Base-by-base conservation (phyloP, 2,888 invertebrate species). In the Carterocephalus palaemon region DNA sequence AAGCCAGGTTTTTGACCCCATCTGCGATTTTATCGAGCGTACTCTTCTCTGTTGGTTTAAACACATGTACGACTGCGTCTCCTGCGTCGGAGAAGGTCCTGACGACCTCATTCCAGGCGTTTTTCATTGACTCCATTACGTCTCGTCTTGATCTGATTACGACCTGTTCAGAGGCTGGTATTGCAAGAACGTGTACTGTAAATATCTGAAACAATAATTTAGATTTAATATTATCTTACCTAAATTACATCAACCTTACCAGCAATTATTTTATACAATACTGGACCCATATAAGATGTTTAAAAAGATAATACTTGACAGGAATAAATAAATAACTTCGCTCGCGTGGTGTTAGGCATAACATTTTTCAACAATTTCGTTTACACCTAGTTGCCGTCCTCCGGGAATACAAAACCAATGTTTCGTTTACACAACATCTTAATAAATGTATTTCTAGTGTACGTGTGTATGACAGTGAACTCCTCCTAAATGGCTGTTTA, bases 11-110 rank as follows among this genome's bases (percentile, higher is more conserved):
- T 49, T 79, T 81, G 29, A 81, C 49, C 15, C 69, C 67, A 47
- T 82, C 81, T 3, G 75, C 67, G 60, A 82, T 62, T 58, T 81
- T 81, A 50, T 75, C 70, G 2, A 79, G 31, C 3, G 70, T 51
- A 40, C 75, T 75, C 53, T 78, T 82, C 55, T 85, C 83, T 0
- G 82, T 82, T 0, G 83, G 84, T 32, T 78, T 82, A 51, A 84
- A 80, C 3, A 78, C 80, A 34, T 83, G 65, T 1, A 84, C 80
- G 0, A 84, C 77, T 0, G 82, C 75, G 38, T 84, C 82, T 0
- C 81, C 72, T 0, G 84, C 85, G 7, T 82, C 69, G 5, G 66
- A 69, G 17, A 84, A 52, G 0, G 81, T 77, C 51, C 64, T 73
- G 22, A 76, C 77, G 28, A 77, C 66, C 17, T 75, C 81, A 12